Conservation (phyloP, 2,113 vertebrate species). For the Electrona antarctica region DNA sequence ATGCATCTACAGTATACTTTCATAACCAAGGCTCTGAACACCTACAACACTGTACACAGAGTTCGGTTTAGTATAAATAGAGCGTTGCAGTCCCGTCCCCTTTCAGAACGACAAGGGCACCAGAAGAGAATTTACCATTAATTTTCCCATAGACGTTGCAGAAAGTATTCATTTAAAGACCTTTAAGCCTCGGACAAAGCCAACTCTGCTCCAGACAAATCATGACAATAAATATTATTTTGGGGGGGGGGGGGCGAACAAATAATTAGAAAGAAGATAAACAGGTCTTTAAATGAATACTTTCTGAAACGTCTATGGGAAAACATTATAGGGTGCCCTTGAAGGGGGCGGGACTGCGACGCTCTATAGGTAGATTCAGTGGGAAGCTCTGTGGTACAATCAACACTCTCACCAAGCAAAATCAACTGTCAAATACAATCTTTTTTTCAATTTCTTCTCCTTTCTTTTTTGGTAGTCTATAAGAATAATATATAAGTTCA, state of each 20-base stretch:
- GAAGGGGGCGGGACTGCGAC: too few relatives aligned
- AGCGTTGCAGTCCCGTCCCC: conserved; percentile 7
- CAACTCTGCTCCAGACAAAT: too few relatives aligned
- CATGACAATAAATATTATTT: too few relatives aligned
- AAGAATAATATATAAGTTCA: conserved; percentile 57
- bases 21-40: conserved; percentile 28
- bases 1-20: conserved; percentile 24
- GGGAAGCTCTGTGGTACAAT: conserved; percentile 58
- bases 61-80: conserved; percentile 42
- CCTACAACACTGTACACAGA: conserved; percentile 44
- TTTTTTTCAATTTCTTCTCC: neutral
- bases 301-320: too few relatives aligned
- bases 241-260: neutral
- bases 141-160: too few relatives aligned
- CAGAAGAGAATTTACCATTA: too few relatives aligned
- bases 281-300: too few relatives aligned
- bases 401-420: conserved; percentile 40
- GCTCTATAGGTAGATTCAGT: conserved; percentile 50
- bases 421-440: conserved; percentile 49
- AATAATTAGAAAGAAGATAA: too few relatives aligned
- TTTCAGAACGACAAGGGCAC: too few relatives aligned
- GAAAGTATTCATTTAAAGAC: too few relatives aligned
- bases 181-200: too few relatives aligned
- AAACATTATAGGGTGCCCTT: too few relatives aligned
- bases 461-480: conserved; percentile 55